Evolutionary conservation across 92 coral and sea anemone genomes (phyloP), one percentile per base, ranked within the genome.

Genomic region (Palythoa caribaeorum): DNA sequence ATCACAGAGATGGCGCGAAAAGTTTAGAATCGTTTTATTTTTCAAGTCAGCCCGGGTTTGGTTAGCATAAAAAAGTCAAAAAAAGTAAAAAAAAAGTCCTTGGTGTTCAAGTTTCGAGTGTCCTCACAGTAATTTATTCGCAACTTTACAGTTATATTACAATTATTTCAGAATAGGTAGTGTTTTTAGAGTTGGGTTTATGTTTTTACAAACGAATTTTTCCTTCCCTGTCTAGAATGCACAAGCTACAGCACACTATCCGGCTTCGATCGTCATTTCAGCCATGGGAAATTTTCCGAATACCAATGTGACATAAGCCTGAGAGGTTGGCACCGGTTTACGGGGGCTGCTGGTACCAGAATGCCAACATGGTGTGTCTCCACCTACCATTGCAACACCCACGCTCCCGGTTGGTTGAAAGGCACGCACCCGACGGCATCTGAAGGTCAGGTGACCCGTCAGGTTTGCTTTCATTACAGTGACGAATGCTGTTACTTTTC

Each of bases 321-420:
- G 73, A 69, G 73, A 28, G 73, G 73, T 13, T 69, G 73, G 73
- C 20, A 69, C 11, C 73, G 73, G 14, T 19, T 69, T 13, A 69
- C 39, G 39, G 66, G 66, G n/a, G 16, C n/a, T 14, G 66, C 66
- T 59, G 66, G 66, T 14, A 59, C 66, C 5, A 59, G 66, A n/a
- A 59, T 59, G 66, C 4, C 66, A 10, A 59, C 66, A 59, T 59
- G n/a, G 14, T 59, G 66, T 59, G 66, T 59, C 1, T 15, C 66
- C 66, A 5, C 2, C 66, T 1, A 14, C 0, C 21, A 2, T 1
- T 59, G 66, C 16, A 10, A 12, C 3, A 59, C 66, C 16, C 2
- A 59, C 16, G 14, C 2, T 14, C 17, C 66, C 66, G 66, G 66
- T 14, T 59, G 66, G 66, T 59, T 59, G 66, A 59, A 2, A 0